phyloP scores from a whole-genome alignment of 2,888 invertebrate genomes.

The Furcula furcula region DNA sequence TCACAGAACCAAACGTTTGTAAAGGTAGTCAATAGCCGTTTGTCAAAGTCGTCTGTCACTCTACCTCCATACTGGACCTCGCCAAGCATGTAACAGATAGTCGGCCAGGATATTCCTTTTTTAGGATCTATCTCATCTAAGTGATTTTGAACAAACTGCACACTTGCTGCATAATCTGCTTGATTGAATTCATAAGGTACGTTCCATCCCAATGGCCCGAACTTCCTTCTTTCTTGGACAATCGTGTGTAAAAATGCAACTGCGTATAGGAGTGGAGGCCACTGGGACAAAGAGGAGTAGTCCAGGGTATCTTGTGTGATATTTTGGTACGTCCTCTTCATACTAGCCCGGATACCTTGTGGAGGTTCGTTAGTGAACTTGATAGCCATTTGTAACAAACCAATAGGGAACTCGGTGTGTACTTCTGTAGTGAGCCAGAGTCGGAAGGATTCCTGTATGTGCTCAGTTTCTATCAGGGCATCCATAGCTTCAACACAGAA shows the following conservation, averaged over 20 bases:
- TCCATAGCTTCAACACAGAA: slow-evolving; percentile 97
- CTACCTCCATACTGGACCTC: slow-evolving; percentile 94
- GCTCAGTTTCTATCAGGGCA: slow-evolving; percentile 91
- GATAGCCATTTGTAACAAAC: slow-evolving; percentile 92
- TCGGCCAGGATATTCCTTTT: slow-evolving; percentile 98
- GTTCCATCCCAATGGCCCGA: slow-evolving; percentile 98
- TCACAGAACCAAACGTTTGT: slow-evolving; percentile 98
- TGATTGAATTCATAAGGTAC: slow-evolving; percentile 98
- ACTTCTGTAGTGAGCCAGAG: slow-evolving; percentile 98
- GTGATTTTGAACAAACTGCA: slow-evolving; percentile 98
- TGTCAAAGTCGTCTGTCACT: slow-evolving; percentile 98
- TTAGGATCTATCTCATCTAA: slow-evolving; percentile 98
- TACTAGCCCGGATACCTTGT: slow-evolving; percentile 94
- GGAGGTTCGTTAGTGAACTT: slow-evolving; percentile 99
- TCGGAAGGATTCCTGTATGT: slow-evolving; percentile 90
- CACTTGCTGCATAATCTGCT: slow-evolving; percentile 96
- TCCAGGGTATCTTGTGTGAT: slow-evolving; percentile 96
- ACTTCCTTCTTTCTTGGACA: slow-evolving; percentile 96
- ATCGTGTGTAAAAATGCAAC: slow-evolving; percentile 98
- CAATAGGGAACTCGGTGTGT: slow-evolving; percentile 96
- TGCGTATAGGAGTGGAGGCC: slow-evolving; percentile 96
- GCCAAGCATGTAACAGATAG: slow-evolving; percentile 98
- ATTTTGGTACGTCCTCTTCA: slow-evolving; percentile 95
- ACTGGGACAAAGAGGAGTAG: slow-evolving; percentile 94
- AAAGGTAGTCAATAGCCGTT: slow-evolving; percentile 94